phyloP scores from a whole-genome alignment of 2,888 invertebrate genomes.

The Rosalia funebris region DNA sequence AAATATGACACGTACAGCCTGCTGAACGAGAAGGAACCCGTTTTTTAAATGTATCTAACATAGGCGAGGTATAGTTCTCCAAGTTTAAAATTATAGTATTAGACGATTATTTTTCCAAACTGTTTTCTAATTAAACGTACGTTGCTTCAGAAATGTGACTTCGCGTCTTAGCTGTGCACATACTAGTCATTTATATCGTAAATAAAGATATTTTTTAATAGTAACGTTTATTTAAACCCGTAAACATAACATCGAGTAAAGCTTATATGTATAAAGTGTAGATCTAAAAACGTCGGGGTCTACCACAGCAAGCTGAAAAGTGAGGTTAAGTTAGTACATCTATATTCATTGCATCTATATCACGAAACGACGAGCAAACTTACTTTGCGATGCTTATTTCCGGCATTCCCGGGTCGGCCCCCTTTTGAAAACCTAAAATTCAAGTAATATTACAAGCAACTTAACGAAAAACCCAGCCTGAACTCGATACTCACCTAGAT shows the following conservation, averaged over 20 bases:
- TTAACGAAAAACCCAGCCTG: not conserved
- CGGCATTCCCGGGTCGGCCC: slow-evolving; percentile 77
- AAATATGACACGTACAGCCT: slow-evolving; percentile 17
- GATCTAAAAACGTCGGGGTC: slow-evolving; percentile 31
- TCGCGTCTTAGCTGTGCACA: slow-evolving; percentile 13
- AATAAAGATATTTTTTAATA: slow-evolving; percentile 27
- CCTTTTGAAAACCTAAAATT: slow-evolving; percentile 72
- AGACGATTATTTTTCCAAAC: not conserved
- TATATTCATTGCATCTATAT: no score
- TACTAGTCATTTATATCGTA: slow-evolving; percentile 18
- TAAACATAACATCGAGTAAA: slow-evolving; percentile 25
- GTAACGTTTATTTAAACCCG: slow-evolving; percentile 12
- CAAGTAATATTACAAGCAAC: not conserved
- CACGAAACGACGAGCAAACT: slow-evolving; percentile 41
- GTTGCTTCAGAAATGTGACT: not conserved
- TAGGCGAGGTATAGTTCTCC: not conserved
- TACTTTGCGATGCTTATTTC: slow-evolving; percentile 68
- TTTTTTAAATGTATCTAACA: not conserved
- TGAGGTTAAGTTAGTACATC: slow-evolving; percentile 25
- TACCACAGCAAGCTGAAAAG: slow-evolving; percentile 64
- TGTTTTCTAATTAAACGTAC: not conserved
- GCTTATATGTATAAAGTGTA: slow-evolving; percentile 15
- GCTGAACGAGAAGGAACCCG: slow-evolving; percentile 20
- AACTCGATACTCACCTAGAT: slow-evolving; percentile 67
- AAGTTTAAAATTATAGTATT: not conserved